These are phyloP conservation scores for Idaea straminata DNA, from an alignment of 2,888 invertebrate genomes.

Conservation along the genomic window DNA sequence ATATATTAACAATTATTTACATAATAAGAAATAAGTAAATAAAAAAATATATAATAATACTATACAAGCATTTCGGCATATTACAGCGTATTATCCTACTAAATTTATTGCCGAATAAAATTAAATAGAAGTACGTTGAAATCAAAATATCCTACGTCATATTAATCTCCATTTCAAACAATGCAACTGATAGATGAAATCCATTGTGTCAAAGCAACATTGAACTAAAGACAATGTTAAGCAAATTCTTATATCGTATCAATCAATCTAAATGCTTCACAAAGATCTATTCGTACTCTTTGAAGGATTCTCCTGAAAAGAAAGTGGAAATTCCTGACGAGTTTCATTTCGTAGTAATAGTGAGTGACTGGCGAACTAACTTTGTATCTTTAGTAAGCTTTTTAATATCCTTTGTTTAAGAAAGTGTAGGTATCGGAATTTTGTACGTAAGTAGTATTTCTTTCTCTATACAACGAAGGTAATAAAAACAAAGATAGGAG, in stretches of 20 bases:
- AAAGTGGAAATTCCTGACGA: conserved; percentile 61
- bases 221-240: not conserved
- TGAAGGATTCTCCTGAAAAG: conserved; percentile 41
- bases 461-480: not conserved
- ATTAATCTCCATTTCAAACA: not conserved
- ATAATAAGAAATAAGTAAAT: no score
- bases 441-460: not conserved
- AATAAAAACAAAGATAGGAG: not conserved
- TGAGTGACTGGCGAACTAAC: conserved; percentile 49
- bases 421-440: not conserved
- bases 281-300: not conserved
- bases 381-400: conserved; percentile 35
- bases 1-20: no score
- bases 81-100: no score
- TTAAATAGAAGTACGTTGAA: no score
- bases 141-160: not conserved
- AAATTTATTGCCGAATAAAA: no score
- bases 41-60: no score
- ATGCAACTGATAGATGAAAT: not conserved
- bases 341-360: conserved; percentile 35
- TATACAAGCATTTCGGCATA: no score
- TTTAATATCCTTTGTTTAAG: not conserved
- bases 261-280: not conserved
- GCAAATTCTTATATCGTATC: not conserved
- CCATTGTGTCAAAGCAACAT: not conserved